These are phyloP conservation scores for Macaca mulatta DNA, from an alignment of 2,113 vertebrate species.

Conservation along the genomic window DNA sequence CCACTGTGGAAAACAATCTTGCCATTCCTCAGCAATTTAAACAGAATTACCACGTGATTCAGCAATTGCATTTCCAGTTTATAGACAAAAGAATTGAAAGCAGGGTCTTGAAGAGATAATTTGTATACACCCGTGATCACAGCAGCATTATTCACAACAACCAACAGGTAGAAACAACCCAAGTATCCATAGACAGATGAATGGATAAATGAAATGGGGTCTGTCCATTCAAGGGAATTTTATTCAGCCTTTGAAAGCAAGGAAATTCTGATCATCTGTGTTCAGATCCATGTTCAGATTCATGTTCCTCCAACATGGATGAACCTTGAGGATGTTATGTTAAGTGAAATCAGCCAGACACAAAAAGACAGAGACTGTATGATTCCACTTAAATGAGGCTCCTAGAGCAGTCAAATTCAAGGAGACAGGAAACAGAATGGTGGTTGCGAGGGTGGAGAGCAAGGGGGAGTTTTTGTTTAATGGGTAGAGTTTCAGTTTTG, in stretches of 20 bases:
- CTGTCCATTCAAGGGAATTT: not conserved
- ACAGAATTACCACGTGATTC: not conserved
- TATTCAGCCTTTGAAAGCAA: not conserved
- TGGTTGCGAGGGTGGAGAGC: not conserved
- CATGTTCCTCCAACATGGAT: too few species aligned
- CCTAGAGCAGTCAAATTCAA: not conserved
- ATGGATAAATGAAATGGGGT: not conserved
- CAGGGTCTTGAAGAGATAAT: not conserved
- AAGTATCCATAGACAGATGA: not conserved
- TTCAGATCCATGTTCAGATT: not conserved
- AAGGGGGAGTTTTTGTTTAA: not conserved
- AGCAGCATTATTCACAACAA: not conserved
- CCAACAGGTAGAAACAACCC: not conserved
- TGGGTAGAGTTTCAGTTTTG: not conserved
- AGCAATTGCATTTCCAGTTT: not conserved
- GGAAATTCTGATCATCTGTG: not conserved
- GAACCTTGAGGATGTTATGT: not conserved
- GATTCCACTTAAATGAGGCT: not conserved
- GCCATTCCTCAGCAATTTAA: not conserved
- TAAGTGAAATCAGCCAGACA: not conserved
- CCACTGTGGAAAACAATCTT: not conserved
- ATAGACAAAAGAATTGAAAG: not conserved
- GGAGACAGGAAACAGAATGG: not conserved
- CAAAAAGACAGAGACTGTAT: not conserved
- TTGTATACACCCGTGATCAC: not conserved